Evolutionary conservation across 2,888 invertebrate species (phyloP).

Genomic region (Synergus gifuensis): DNA sequence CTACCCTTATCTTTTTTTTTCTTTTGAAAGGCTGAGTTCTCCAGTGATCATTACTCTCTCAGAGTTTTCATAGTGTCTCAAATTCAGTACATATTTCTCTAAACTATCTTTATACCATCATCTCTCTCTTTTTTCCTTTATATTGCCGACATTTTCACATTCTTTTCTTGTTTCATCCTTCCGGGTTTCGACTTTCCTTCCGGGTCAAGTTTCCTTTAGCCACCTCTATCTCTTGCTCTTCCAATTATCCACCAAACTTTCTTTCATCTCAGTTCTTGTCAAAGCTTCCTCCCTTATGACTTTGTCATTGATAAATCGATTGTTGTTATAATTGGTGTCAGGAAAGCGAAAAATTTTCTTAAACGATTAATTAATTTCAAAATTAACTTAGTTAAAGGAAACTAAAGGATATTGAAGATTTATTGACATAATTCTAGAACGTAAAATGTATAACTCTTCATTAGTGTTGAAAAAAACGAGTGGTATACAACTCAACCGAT

Average conservation of each 20-base stretch:
- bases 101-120: constrained; percentile 17
- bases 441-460: no score
- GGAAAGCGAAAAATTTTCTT: background rate
- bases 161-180: background rate
- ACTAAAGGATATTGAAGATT: no score
- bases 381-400: background rate
- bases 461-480: no score
- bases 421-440: no score
- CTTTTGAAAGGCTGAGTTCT: constrained; percentile 28
- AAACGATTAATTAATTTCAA: background rate
- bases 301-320: constrained; percentile 19
- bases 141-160: constrained; percentile 2
- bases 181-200: background rate
- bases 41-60: constrained; percentile 23
- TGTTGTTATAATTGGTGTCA: background rate
- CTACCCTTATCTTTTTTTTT: constrained; percentile 31
- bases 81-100: constrained; percentile 14
- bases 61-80: constrained; percentile 13
- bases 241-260: constrained; percentile 27
- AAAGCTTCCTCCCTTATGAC: background rate
- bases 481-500: no score
- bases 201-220: background rate
- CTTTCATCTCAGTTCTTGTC: background rate
- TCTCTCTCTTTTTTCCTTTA: constrained; percentile 25
- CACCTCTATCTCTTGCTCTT: background rate